Conservation (phyloP, 2,888 invertebrate species). For the Odontomyia ornata region DNA sequence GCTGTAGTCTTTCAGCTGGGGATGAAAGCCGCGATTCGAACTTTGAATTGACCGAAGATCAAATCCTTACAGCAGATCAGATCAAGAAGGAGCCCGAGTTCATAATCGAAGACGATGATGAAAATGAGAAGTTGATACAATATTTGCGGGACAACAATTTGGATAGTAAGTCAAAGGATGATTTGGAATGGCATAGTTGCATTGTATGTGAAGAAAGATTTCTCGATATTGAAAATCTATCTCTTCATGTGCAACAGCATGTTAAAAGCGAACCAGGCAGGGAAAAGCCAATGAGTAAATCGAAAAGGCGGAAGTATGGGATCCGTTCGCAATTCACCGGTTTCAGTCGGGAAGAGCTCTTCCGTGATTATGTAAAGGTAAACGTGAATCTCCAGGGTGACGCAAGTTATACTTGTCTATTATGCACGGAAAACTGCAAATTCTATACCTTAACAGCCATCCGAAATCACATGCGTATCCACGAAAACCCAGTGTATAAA, state of each 20-base stretch:
- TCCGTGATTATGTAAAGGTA: conserved; percentile 47
- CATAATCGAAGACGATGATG: conserved; percentile 46
- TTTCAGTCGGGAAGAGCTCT: conserved; percentile 45
- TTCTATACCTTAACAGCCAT: conserved; percentile 45
- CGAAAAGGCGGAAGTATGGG: conserved; percentile 17
- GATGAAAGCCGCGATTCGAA: conserved; percentile 41
- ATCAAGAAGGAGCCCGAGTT: conserved; percentile 49
- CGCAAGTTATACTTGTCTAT: conserved; percentile 46
- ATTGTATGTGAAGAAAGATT: conserved; percentile 49
- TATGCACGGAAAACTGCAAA: conserved; percentile 38
- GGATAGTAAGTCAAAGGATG: conserved; percentile 25
- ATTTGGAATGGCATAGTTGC: conserved; percentile 48
- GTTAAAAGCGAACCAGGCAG: conserved; percentile 40
- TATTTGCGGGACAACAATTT: conserved; percentile 39
- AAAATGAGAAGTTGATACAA: conserved; percentile 40
- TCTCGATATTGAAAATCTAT: conserved; percentile 42
- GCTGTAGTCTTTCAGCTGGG: conserved; percentile 42
- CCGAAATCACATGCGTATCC: conserved; percentile 48
- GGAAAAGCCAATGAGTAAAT: not conserved
- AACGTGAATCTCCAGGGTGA: conserved; percentile 44
- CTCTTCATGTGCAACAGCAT: conserved; percentile 45
- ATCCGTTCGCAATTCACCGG: conserved; percentile 46
- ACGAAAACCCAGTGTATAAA: conserved; percentile 48
- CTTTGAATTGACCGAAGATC: conserved; percentile 43
- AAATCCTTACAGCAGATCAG: conserved; percentile 45